Base-by-base conservation (phyloP, 2,797 vertebrate species). In the Sebastes vulpes region DNA sequence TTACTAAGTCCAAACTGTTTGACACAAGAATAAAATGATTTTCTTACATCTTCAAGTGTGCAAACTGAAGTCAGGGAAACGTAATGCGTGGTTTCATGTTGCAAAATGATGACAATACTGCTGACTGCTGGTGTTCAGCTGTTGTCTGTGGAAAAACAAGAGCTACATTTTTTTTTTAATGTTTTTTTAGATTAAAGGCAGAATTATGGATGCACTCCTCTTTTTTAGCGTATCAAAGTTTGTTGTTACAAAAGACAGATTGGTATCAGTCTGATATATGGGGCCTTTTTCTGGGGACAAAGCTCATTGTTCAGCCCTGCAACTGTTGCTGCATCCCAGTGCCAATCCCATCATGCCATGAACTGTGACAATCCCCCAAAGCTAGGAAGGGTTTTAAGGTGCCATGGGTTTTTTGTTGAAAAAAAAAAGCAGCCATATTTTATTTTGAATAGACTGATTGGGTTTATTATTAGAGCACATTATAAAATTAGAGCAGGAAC, bases 321-420 rank as follows among this genome's bases (percentile, higher is more conserved):
- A 94, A 90, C 86, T 91, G 88, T 88, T 84, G 61, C 87, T 86
- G 72, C 71, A 81, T 88, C 89, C 82, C 85, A 87, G 80, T 92
- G 87, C 90, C 86, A 91, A 80, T 90, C 78, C 46, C 60, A 78
- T 87, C 75, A 77, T 88, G 77, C 79, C 82, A 75, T 89, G 81
- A 93, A 90, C 90, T 91, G 83, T 90, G 80, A 91, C 86, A 65
- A 84, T 76, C 77, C 85, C 57, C 61, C 9, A 65, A 85, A 80
- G 75, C 76, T 79, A 75, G 76, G 79, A 72, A 71, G 83, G 42
- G 65, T 81, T 75, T 89, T 82, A 88, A 84, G 56, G 75, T 61
- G 38, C 18, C 52, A 42, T 61, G 32, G 18, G 29, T 6, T 81
- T 28, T 53, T 71, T 32, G 52, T 25, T 10, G 29, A 66, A 21